These are phyloP conservation scores for Pseudococcus longispinus DNA, from an alignment of 2,888 invertebrate genomes.

Conservation along the genomic window DNA sequence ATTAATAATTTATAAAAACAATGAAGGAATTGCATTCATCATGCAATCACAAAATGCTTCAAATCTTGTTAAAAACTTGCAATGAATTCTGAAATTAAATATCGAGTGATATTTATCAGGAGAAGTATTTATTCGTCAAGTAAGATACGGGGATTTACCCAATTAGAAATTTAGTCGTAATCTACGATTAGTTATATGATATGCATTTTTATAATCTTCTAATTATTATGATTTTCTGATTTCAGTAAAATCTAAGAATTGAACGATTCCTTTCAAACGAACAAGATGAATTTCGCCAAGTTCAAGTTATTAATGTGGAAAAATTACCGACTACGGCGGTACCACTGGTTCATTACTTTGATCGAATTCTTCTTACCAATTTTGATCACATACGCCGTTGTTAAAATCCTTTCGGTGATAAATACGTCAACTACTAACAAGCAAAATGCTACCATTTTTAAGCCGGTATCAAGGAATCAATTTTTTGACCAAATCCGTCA, in stretches of 20 bases:
- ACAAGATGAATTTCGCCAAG: constrained; percentile 41
- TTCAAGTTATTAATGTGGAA: constrained; percentile 59
- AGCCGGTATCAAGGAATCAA: not conserved
- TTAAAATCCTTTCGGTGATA: constrained; percentile 2
- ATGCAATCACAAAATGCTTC: too few species aligned
- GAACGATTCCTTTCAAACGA: constrained; percentile 5
- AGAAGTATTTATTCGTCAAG: too few species aligned
- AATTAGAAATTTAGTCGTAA: too few species aligned
- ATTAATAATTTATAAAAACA: too few species aligned
- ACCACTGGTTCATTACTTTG: constrained; percentile 58
- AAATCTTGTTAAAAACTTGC: too few species aligned
- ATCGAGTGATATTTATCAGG: too few species aligned
- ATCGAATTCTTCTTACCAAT: constrained; percentile 58
- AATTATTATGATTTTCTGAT: not conserved
- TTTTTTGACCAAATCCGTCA: too few species aligned
- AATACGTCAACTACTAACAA: not conserved
- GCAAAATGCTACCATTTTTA: not conserved
- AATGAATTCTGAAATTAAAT: too few species aligned
- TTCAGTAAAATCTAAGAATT: not conserved
- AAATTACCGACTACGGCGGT: constrained; percentile 57
- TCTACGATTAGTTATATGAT: too few species aligned
- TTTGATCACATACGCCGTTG: constrained; percentile 51
- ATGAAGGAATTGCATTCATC: too few species aligned
- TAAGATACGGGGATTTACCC: too few species aligned
- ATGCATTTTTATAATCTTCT: too few species aligned